Conservation (phyloP, 1,140 invertebrate species). For the Chironomus tepperi region DNA sequence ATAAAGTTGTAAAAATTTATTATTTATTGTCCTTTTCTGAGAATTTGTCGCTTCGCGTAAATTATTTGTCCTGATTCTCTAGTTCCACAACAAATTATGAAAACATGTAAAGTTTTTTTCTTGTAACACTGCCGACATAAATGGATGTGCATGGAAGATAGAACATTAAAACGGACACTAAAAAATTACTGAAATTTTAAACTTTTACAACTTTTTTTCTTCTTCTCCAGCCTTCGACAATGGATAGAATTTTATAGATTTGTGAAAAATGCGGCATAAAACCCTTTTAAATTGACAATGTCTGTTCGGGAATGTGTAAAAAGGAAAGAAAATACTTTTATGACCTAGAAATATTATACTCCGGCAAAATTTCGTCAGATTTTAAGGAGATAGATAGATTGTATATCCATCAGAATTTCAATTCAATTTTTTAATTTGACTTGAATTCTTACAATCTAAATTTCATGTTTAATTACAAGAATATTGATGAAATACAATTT, state of each 20-base stretch:
- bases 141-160: no score
- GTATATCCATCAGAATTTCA: no score
- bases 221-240: not conserved
- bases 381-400: no score
- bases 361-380: no score
- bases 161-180: not conserved
- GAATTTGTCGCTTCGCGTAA: not conserved
- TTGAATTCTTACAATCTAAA: no score
- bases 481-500: no score
- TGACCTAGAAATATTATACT: not conserved
- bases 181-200: slow-evolving; percentile 1
- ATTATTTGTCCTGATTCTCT: not conserved
- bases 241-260: not conserved
- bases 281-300: slow-evolving; percentile 1
- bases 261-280: slow-evolving; percentile 6
- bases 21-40: not conserved
- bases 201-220: not conserved
- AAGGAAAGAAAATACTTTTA: not conserved
- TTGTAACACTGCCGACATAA: no score
- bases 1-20: no score
- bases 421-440: no score
- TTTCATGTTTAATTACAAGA: no score
- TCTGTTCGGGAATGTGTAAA: not conserved
- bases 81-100: not conserved
- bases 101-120: not conserved